Evolutionary conservation across 2,797 vertebrate genomes (phyloP).

Genomic region (Scolopax rusticola): DNA sequence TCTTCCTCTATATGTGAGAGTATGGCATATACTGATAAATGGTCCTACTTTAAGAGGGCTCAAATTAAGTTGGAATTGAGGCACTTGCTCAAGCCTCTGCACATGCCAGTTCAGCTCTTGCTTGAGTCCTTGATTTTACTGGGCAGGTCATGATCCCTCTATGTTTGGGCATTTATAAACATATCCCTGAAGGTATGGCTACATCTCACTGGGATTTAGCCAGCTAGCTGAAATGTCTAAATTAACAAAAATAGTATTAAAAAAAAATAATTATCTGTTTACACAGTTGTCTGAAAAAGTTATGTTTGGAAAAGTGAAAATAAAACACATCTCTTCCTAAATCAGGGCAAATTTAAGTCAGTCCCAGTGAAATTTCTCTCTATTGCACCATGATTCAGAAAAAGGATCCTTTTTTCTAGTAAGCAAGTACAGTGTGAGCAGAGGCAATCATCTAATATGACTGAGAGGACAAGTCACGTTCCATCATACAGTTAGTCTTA

Average conservation of each 20-base stretch:
- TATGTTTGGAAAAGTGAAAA: neutral
- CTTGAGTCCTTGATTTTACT: neutral
- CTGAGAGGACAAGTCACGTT: neutral
- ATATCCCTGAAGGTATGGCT: neutral
- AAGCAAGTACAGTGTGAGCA: neutral
- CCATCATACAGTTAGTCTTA: neutral
- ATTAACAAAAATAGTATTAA: neutral
- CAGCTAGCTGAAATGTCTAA: slow-evolving; percentile 39
- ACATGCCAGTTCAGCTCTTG: neutral
- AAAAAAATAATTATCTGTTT: neutral
- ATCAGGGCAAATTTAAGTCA: neutral
- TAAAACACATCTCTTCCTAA: neutral
- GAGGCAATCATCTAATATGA: neutral
- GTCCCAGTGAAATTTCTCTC: neutral
- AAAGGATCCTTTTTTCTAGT: neutral
- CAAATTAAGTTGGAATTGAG: neutral
- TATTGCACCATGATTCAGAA: neutral
- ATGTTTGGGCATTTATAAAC: slow-evolving; percentile 21
- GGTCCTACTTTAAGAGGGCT: neutral
- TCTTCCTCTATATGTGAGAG: neutral
- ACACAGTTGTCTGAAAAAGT: neutral
- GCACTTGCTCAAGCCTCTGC: neutral
- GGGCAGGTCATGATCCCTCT: neutral
- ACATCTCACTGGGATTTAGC: neutral
- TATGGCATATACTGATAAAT: neutral